phyloP scores from a whole-genome alignment of 2,888 invertebrate species.

The Branchinecta sandiegonensis region DNA sequence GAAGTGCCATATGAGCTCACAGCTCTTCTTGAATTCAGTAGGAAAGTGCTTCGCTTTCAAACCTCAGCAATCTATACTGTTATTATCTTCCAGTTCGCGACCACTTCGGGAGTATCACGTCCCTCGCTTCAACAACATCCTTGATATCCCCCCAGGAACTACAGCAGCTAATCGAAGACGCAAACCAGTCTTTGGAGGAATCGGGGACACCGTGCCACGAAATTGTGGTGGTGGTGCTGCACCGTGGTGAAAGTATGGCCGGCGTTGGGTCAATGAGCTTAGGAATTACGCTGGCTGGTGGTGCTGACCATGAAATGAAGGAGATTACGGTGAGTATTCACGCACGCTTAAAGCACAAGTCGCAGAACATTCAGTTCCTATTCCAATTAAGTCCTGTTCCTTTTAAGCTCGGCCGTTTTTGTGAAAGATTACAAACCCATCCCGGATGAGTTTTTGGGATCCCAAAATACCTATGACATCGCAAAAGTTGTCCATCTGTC shows the following conservation, averaged over 20 bases:
- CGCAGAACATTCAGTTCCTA: no score
- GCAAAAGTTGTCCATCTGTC: no score
- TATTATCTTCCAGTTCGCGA: conserved; percentile 31
- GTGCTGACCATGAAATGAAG: conserved; percentile 77
- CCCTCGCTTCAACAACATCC: conserved; percentile 43
- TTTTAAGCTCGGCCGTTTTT: no score
- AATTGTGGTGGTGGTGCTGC: conserved; percentile 48
- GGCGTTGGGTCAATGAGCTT: conserved; percentile 35
- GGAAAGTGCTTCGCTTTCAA: no score
- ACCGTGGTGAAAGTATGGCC: conserved; percentile 37
- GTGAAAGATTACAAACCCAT: no score
- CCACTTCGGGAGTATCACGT: conserved; percentile 44
- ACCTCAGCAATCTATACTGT: no score
- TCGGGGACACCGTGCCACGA: conserved; percentile 38
- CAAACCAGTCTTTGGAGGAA: conserved; percentile 48
- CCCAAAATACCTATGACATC: no score
- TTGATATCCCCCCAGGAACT: conserved; percentile 46
- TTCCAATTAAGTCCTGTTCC: no score
- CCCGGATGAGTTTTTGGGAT: not conserved
- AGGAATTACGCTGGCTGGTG: conserved; percentile 74
- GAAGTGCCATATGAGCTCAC: no score
- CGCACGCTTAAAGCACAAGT: no score
- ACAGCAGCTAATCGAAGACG: conserved; percentile 49
- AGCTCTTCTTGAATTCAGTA: no score
- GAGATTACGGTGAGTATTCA: conserved; percentile 56